Evolutionary conservation across 2,113 vertebrate species (phyloP).

Genomic region (Chloebia gouldiae): DNA sequence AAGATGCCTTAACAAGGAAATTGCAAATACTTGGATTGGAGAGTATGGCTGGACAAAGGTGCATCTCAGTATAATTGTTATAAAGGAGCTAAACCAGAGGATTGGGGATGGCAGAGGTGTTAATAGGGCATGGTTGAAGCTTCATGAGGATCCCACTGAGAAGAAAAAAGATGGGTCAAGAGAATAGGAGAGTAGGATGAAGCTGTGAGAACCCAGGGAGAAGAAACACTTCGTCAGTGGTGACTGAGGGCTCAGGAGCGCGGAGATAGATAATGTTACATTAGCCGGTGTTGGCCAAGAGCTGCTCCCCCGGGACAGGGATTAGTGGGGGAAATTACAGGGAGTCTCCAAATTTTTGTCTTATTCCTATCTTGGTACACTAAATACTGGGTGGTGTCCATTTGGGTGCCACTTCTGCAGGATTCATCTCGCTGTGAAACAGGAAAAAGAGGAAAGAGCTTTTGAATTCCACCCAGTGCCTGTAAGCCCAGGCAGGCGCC

Average conservation of each 20-base stretch:
- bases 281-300: background rate
- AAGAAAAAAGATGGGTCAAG: background rate
- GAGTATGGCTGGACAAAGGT: background rate
- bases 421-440: background rate
- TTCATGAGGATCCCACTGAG: background rate
- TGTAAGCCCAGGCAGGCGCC: background rate
- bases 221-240: background rate
- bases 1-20: background rate
- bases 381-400: background rate
- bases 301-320: background rate
- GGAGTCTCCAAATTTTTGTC: background rate
- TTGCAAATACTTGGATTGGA: background rate
- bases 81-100: background rate
- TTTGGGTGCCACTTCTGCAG: background rate
- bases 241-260: background rate
- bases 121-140: background rate
- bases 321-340: background rate
- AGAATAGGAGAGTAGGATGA: background rate
- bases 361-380: background rate
- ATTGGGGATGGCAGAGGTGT: background rate
- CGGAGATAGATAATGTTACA: background rate
- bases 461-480: background rate
- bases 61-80: rapidly evolving
- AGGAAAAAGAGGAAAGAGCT: conserved; percentile 1
- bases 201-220: background rate